Conservation (phyloP, 2,113 vertebrate genomes). For the Sturnus vulgaris region DNA sequence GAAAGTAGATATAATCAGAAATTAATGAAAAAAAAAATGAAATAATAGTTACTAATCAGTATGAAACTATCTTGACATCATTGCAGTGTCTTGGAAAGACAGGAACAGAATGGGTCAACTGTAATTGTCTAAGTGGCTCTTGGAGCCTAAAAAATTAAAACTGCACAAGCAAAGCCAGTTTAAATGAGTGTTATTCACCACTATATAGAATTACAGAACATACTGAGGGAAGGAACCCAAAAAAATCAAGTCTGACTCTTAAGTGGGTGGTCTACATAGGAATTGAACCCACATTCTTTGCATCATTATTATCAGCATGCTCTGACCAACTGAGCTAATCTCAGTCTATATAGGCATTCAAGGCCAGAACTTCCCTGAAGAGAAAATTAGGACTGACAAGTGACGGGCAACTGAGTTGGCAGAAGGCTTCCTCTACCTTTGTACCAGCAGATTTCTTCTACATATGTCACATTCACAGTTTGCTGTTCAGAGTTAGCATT, state of each 20-base stretch:
- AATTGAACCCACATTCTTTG: background rate
- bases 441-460: background rate
- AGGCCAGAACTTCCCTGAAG: background rate
- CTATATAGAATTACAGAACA: background rate
- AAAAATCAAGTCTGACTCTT: background rate
- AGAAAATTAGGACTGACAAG: background rate
- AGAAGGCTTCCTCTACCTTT: background rate
- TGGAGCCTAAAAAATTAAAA: background rate
- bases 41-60: background rate
- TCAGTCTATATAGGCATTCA: background rate
- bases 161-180: background rate
- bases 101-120: background rate
- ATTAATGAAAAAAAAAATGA: background rate
- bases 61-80: background rate
- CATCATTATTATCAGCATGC: background rate
- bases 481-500: background rate
- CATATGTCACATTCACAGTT: background rate
- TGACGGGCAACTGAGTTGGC: background rate
- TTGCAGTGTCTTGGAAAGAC: background rate
- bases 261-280: background rate
- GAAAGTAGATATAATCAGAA: background rate
- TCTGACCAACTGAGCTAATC: background rate
- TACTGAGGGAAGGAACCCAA: no score
- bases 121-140: background rate
- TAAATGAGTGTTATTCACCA: background rate